Conservation (phyloP, 2,888 invertebrate genomes). For the Frankliniella intonsa region DNA sequence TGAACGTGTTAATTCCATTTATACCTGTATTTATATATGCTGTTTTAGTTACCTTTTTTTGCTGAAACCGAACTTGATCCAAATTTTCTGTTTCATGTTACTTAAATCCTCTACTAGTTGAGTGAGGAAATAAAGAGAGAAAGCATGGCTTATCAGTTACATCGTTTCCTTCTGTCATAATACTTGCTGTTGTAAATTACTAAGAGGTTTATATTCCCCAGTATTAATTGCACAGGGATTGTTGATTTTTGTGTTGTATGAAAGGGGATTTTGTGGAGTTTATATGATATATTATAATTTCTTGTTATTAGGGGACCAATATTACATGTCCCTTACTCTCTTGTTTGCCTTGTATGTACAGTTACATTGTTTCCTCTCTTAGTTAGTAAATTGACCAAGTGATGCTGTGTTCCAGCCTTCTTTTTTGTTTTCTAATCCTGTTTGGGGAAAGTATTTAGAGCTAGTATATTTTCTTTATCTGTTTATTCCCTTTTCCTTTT, state of each 20-base stretch:
- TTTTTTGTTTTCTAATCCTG: constrained; percentile 10
- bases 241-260: constrained; percentile 29
- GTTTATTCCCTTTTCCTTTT: neutral
- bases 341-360: constrained; percentile 23
- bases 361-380: constrained; percentile 14
- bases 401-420: constrained; percentile 24
- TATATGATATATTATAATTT: constrained; percentile 33
- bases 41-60: constrained; percentile 12
- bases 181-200: constrained; percentile 32
- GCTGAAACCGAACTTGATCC: neutral
- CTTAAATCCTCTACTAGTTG: neutral
- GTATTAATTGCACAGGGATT: constrained; percentile 33
- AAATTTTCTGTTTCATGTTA: constrained; percentile 3
- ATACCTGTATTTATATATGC: neutral
- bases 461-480: neutral
- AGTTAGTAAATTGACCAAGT: constrained; percentile 25
- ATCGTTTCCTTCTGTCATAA: constrained; percentile 7
- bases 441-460: neutral
- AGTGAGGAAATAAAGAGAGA: neutral
- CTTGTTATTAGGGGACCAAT: constrained; percentile 13
- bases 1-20: neutral
- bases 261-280: constrained; percentile 36
- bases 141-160: neutral
- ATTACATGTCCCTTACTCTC: constrained; percentile 12
- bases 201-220: constrained; percentile 32